Percentiles rank a stretch among this genome's conserved stretches.
phyloP scores from a whole-genome alignment of 2,888 invertebrate genomes.

The Lycocerus yunnanus region DNA sequence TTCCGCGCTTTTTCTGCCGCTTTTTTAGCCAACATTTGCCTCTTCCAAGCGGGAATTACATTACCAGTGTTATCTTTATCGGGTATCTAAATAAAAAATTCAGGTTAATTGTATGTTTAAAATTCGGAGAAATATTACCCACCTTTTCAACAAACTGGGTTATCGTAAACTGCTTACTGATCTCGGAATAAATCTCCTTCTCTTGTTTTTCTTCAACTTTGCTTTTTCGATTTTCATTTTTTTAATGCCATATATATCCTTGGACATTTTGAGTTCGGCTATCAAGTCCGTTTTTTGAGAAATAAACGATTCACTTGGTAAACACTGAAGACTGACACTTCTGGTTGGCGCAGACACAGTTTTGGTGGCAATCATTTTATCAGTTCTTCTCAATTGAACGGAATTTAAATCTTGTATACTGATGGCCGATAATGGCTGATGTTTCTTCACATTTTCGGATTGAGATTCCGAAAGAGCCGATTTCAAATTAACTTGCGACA shows the following conservation, averaged over 20 bases:
- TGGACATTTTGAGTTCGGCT: conserved; percentile 89
- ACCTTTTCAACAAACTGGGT: conserved; percentile 91
- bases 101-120: neutral
- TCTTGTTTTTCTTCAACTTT: conserved; percentile 83
- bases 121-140: conserved; percentile 50
- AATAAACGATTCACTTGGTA: conserved; percentile 72
- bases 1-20: conserved; percentile 91
- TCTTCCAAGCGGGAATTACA: conserved; percentile 91
- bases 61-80: conserved; percentile 88
- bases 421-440: conserved; percentile 84
- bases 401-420: conserved; percentile 86
- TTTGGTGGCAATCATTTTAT: conserved; percentile 75
- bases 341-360: conserved; percentile 80
- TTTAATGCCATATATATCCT: conserved; percentile 91
- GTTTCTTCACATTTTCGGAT: conserved; percentile 52
- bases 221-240: conserved; percentile 90
- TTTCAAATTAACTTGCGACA: conserved; percentile 50
- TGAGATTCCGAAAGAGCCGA: conserved; percentile 20
- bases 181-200: conserved; percentile 82
- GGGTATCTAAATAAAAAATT: conserved; percentile 69
- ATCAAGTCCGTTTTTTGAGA: conserved; percentile 85
- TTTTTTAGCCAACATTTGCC: conserved; percentile 93
- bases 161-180: conserved; percentile 81
- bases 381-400: conserved; percentile 78
- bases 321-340: conserved; percentile 76